Percentiles rank a stretch among this genome's conserved stretches.
Conservation (phyloP, 2,888 invertebrate genomes). For the Hydrotaea diabolus region DNA sequence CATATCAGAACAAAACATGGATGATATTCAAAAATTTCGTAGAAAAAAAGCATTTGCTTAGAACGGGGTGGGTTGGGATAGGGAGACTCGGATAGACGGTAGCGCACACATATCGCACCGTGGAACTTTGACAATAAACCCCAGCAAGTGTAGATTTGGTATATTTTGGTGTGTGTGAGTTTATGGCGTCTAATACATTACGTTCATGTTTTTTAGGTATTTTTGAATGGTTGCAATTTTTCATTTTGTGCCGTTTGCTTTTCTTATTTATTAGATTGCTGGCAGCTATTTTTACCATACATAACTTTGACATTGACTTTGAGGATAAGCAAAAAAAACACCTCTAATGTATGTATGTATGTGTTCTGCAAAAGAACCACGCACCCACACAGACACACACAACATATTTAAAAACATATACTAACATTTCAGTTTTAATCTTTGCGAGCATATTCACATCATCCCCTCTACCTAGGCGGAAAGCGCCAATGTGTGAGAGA, state of each 20-base stretch:
- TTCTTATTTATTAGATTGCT: conserved; percentile 16
- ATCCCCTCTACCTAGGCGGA: too few relatives aligned
- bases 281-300: conserved; percentile 35
- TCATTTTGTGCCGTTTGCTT: neutral
- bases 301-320: conserved; percentile 75
- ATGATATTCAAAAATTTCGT: too few relatives aligned
- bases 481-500: too few relatives aligned
- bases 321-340: conserved; percentile 66
- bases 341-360: neutral
- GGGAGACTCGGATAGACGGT: too few relatives aligned
- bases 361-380: neutral
- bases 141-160: neutral
- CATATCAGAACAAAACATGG: too few relatives aligned
- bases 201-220: neutral
- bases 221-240: neutral
- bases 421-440: neutral
- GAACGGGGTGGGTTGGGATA: too few relatives aligned
- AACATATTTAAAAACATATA: conserved; percentile 5
- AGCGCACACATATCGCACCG: too few relatives aligned
- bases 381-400: neutral
- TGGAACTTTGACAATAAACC: too few relatives aligned
- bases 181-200: conserved; percentile 5
- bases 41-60: too few relatives aligned
- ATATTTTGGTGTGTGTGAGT: neutral
- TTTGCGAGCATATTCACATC: too few relatives aligned